Conservation (phyloP, 2,113 vertebrate species). For the human region DNA sequence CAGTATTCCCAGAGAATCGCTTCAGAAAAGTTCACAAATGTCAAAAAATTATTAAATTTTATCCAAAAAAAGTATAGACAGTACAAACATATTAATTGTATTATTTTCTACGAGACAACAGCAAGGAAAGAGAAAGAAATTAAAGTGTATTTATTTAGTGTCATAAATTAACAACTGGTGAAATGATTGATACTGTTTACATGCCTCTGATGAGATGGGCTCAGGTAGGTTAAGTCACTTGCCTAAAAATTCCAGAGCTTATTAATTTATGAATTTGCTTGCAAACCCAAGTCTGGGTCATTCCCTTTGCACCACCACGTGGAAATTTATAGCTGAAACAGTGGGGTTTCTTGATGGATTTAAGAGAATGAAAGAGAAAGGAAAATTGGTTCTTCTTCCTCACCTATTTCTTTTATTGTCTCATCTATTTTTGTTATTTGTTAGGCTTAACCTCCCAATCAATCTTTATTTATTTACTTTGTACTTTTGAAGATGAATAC, state of each 20-base stretch:
- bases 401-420: background rate
- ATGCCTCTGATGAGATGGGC: background rate
- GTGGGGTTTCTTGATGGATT: background rate
- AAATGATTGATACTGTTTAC: background rate
- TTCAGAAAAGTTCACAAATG: background rate
- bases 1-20: background rate
- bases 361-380: background rate
- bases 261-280: background rate
- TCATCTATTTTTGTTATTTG: background rate
- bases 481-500: background rate
- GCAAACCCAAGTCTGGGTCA: background rate
- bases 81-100: background rate
- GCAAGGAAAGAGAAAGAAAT: background rate
- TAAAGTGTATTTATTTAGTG: background rate
- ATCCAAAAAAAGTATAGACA: background rate
- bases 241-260: background rate
- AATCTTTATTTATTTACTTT: background rate
- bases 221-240: background rate
- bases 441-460: background rate
- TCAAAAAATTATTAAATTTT: background rate
- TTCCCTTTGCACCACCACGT: background rate
- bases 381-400: background rate
- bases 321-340: background rate
- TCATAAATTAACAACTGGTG: background rate
- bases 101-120: background rate